A percentile compares a stretch with the other conserved stretches of the same genome.
Conservation (phyloP, 2,797 vertebrate genomes). For the Halcyon badia region DNA sequence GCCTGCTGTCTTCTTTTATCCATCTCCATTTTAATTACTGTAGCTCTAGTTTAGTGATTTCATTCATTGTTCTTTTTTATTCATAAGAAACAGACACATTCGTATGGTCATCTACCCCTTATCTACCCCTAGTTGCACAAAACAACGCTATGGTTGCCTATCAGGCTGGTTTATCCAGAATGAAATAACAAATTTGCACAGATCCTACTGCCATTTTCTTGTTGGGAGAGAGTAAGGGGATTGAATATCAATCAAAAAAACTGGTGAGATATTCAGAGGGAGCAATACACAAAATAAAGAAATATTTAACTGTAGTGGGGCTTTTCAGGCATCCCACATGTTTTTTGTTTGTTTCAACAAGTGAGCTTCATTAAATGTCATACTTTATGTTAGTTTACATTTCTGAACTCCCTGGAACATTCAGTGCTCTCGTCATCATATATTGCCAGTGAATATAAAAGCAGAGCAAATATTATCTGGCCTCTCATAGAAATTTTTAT, state of each 20-base stretch:
- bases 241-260: neutral
- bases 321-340: neutral
- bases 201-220: neutral
- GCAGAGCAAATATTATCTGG: neutral
- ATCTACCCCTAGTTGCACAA: neutral
- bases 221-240: neutral
- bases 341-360: neutral
- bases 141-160: neutral
- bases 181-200: neutral
- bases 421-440: neutral
- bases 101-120: neutral
- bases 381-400: constrained; percentile 11
- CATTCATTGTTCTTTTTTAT: neutral
- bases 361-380: neutral
- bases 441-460: constrained; percentile 4
- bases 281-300: neutral
- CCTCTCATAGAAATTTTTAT: neutral
- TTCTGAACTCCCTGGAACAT: constrained; percentile 13
- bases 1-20: neutral
- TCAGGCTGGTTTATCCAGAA: neutral
- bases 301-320: neutral
- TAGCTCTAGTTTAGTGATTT: neutral
- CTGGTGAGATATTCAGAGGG: neutral
- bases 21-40: neutral
- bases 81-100: neutral